Base-by-base conservation (phyloP, 2,888 invertebrate species). In the Iselma pallidipennis region DNA sequence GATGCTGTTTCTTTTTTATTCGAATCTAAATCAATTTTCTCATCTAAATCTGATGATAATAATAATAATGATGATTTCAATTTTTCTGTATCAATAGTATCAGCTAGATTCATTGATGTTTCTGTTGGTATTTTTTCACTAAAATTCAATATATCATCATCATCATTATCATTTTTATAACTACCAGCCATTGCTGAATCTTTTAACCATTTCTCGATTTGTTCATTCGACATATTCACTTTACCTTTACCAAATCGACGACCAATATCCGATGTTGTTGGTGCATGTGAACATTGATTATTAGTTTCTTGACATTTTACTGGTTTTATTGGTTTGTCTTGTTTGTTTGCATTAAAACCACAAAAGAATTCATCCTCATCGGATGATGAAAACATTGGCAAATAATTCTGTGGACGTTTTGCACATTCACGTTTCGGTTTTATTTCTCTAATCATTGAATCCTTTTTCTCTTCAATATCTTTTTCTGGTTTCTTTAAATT, bases 171-270 rank as follows among this genome's bases (percentile, higher is more conserved):
- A 28, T 76, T 78, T 56, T 78, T 81, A 9, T 76, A 71, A 19
- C 73, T 77, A 12, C 80, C 80, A 0, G 82, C 82, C 68, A 81
- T 64, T 1, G 78, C 81, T 42, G 79, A 82, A 23, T 80, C 80
- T 65, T 83, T 82, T 9, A 81, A 71, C 89, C 89, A 89, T 70
- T 88, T 88, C 67, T 89, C 88, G 48, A 89, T 89, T 76, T 88
- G 87, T 71, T 88, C 89, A 33, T 86, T 87, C 0, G 89, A 88
- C 88, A 89, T 88, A 71, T 89, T 89, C 0, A 89, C 87, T 73
- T 88, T 86, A 16, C 86, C 87, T 74, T 88, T 85, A 23, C 85
- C 80, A 61, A 78, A 83, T 16, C 81, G 75, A 51, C 82, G 76
- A 16, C 79, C 79, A 0, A 82, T 73, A 80, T 84, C 65, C 75